Base-by-base conservation (phyloP, 2,797 vertebrate species). In the Clarias platycephalus region DNA sequence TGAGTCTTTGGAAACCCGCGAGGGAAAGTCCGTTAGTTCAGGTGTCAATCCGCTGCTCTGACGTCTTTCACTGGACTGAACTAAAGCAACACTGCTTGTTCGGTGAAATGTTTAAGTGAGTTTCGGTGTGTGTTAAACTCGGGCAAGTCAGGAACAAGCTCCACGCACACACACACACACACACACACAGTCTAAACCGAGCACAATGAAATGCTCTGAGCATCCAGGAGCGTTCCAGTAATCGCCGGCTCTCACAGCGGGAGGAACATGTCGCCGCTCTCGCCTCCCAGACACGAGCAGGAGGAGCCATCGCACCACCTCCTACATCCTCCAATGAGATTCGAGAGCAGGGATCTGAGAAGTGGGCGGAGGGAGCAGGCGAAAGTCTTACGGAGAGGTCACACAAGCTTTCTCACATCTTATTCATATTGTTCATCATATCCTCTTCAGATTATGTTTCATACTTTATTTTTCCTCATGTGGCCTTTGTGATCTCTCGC, bases 311-410 rank as follows among this genome's bases (percentile, higher is more conserved):
- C 58, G 76, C 72, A 37, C 24, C 89, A 81, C 88, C 87, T 90
- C 77, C 44, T 83, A 28, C 20, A 40, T 84, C 53, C 58, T 84
- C 93, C 92, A 93, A 92, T 91, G 18, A 88, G 85, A 87, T 28
- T 15, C 62, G 40, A 83, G 86, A 70, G 87, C 60, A 77, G 88
- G 63, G 53, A 58, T 58, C 74, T 34, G 53, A 57, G 26, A 31
- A 5, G 8, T 5, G 16, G 63, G 28, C 2, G 34, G 10, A 15
- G 20, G 24, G 53, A 40, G 31, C 1, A 40, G 20, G 5, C n/a
- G 15, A 20, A 77, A 60, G 24, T 6, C 20, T 55, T 55, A 57
- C 16, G 20, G 71, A 55, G 55, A 58, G 22, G n/a, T 55, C 44
- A 53, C 13, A 9, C 26, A 4, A 13, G 13, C 1, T n/a, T n/a